Evolutionary conservation across 2,888 invertebrate genomes (phyloP).

Genomic region (Ophion ellenae): DNA sequence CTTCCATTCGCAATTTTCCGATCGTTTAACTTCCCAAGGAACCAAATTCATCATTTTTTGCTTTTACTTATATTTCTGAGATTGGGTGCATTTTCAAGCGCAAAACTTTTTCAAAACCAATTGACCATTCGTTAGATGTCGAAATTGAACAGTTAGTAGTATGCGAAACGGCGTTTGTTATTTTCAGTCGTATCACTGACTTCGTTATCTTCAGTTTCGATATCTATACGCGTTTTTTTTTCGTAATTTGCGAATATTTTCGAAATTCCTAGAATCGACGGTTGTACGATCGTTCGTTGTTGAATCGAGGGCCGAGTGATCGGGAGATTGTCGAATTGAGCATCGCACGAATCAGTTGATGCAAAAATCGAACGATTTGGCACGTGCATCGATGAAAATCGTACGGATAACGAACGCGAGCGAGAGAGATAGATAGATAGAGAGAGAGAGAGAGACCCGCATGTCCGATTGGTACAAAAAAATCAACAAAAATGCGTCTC

Average conservation of each 20-base stretch:
- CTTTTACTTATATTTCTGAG: background rate
- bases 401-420: background rate
- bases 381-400: slow-evolving; percentile 20
- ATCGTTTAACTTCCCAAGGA: background rate
- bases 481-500: slow-evolving; percentile 28
- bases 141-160: background rate
- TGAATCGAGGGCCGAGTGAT: background rate
- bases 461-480: slow-evolving; percentile 29
- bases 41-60: background rate
- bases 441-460: slow-evolving; percentile 29
- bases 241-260: background rate
- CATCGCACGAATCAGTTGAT: background rate
- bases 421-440: background rate
- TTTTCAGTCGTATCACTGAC: background rate
- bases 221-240: background rate
- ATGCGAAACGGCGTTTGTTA: too few relatives aligned
- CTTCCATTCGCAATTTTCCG: background rate
- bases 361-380: slow-evolving; percentile 8
- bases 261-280: background rate
- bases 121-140: background rate
- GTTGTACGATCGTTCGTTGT: slow-evolving; percentile 16
- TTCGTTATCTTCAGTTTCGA: background rate
- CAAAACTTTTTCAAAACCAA: background rate
- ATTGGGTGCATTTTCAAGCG: background rate
- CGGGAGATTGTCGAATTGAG: slow-evolving; percentile 21